Base-by-base conservation (phyloP, 2,113 vertebrate genomes). In the Myrmophylax atrothorax region DNA sequence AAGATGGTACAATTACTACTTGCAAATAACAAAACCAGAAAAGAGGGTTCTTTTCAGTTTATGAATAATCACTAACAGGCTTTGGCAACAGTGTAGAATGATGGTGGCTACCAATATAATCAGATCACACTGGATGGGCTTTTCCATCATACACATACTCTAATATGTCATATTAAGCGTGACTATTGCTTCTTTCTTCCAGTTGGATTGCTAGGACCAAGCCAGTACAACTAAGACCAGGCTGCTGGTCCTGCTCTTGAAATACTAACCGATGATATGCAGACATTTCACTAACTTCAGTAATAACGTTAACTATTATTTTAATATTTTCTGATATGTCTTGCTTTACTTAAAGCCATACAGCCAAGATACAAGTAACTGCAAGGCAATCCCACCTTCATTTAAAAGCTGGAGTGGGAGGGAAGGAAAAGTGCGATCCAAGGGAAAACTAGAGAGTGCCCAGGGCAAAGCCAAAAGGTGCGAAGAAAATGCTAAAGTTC, bases 101-200 rank as follows among this genome's bases (percentile, higher is more conserved):
- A 28, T 15, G 15, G 44, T 55, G 12, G 12, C 67, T 53, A n/a
- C n/a, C 87, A 31, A 6, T 26, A n/a, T 18, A 37, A 16, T 9
- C n/a, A 33, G 52, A 47, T 64, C 33, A 55, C 20, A 33, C n/a
- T 0, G 0, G 1, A 31, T 6, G 13, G 46, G 20, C 18, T 78
- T 50, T 50, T 24, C 55, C 46, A 58, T 23, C 68, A 33, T 12
- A 8, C 26, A 18, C 2, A 53, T 5, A 10, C 49, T 17, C 23
- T 72, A 59, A 42, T 3, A 38, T 1, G 0, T 9, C 20, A 13
- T 10, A 19, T 29, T 80, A 53, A 91, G 22, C 8, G 59, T 1
- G 18, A 63, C 5, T 28, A 28, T 22, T 49, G 10, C 23, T 28
- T 47, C 33, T 73, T 78, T 10, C 53, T 7, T 63, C 10, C 14